Evolutionary conservation across 2,888 invertebrate genomes (phyloP).

Genomic region (Hoplodrina ambigua): DNA sequence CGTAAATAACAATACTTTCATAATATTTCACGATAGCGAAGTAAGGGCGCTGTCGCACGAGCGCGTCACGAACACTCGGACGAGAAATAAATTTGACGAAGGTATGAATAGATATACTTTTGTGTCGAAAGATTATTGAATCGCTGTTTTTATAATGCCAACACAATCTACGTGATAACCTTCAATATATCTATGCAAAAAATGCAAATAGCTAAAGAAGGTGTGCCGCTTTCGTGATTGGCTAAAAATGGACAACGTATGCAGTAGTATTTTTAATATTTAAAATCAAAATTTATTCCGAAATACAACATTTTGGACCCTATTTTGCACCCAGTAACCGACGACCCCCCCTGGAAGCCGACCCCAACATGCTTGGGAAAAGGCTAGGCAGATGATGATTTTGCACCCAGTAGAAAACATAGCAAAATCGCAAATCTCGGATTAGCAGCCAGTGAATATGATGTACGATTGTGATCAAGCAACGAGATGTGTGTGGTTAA

Average conservation of each 20-base stretch:
- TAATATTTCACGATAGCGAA: constrained; percentile 9
- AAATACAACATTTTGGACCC: constrained; percentile 4
- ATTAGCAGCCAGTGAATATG: constrained; percentile 8
- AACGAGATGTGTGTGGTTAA: constrained; percentile 1
- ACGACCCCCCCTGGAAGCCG: too few relatives aligned
- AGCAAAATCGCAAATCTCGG: neutral
- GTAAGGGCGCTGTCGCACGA: neutral
- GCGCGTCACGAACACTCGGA: constrained; percentile 12
- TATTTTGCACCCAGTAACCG: neutral
- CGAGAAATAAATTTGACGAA: constrained; percentile 6
- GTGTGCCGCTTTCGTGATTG: neutral
- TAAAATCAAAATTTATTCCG: neutral
- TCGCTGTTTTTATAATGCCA: constrained; percentile 4
- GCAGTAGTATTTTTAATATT: neutral
- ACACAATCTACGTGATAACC: neutral
- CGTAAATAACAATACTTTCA: constrained; percentile 31
- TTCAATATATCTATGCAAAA: neutral
- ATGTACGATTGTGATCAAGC: constrained; percentile 9
- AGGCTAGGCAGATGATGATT: too few relatives aligned
- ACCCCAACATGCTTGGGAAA: too few relatives aligned
- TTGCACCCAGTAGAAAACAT: neutral
- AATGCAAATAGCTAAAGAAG: too few relatives aligned
- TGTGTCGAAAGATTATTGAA: neutral
- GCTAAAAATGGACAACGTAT: neutral
- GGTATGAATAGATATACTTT: neutral